Base-by-base conservation (phyloP, 2,888 invertebrate genomes). In the Sepioteuthis lessoniana region DNA sequence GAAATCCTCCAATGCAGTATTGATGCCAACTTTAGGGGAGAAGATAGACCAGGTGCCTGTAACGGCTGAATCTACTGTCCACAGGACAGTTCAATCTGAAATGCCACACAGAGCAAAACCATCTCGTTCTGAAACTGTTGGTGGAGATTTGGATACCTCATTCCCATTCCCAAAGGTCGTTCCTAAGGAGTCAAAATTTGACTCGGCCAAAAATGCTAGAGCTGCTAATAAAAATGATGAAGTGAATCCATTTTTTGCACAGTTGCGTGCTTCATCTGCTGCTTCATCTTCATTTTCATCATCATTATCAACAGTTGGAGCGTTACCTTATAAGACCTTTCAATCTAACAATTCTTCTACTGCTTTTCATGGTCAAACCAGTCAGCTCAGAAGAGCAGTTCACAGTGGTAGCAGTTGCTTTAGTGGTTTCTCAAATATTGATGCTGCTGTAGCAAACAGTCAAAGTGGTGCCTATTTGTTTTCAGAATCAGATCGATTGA, bases 191-290 rank as follows among this genome's bases (percentile, higher is more conserved):
- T n/a, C 91, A 46, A 42, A 42, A 91, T 19, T 28, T 91, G 38
- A 91, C n/a, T 31, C 92, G 5, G 47, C 47, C 4, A 92, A 92
- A 37, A 42, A 42, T 47, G 47, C 42, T 47, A 42, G 47, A 42
- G n/a, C 92, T 92, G 92, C 47, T 92, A 92, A 38, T 46, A 47
- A 92, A 47, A 47, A 42, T 92, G 92, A 92, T 92, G 92, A 92
- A 47, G 92, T 92, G n/a, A 92, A 92, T 92, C 92, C 92, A 47
- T 92, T 92, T 46, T 92, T 92, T 92, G 92, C 92, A n/a, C 92
- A 92, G 42, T 42, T 92, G n/a, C 92, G 92, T 46, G 92, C 47
- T n/a, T n/a, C n/a, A n/a, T 42, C 92, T 92, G 31, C 92, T n/a
- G 47, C 92, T 47, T 92, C 92, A 16, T 16, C 47, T 46, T 92